Evolutionary conservation across 1,140 invertebrate genomes (phyloP), one percentile per base, ranked within the genome.

Genomic region (Cephus cinctus): DNA sequence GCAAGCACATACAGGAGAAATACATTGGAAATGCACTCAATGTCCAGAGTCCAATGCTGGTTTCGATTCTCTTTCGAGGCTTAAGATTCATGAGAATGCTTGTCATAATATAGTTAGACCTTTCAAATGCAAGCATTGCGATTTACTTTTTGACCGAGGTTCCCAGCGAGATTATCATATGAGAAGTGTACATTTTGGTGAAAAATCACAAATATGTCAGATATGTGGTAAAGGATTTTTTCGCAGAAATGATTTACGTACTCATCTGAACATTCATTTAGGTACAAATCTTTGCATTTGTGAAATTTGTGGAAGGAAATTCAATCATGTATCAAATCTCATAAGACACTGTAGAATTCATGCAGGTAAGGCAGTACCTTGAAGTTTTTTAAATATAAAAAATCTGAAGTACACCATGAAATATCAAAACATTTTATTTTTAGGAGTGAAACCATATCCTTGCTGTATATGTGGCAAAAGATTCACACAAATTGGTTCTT

Each of bases 291-390:
- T 64, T 32, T 71, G 67, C 20, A 75, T 78, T 4, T 78, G 77
- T 34, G 67, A 78, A 46, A 57, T 74, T 31, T 79, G 77, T 41
- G 77, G 77, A 6, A 61, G 65, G 22, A 73, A 74, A 45, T 79
- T 79, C 34, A 75, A 72, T 54, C 76, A 79, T 44, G 65, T 76
- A 18, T 78, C 77, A 0, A 79, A 79, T 63, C 55, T 79, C 8
- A 77, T 74, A 36, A 65, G 78, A 25, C 78, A 78, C 35, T 61
- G 66, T 38, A 62, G 76, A 54, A 72, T 66, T 49, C 77, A 79
- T 46, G 67, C 75, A 49, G 75, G 74, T 68, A 18, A 36, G 9
- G 12, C 14, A n/a, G n/a, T n/a, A 47, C 11, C 5, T 41, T 27
- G 25, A 27, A 6, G 6, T 27, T 27, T 27, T 27, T 3, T 14